These are phyloP conservation scores for Muntiacus muntjak DNA, from an alignment of 2,113 vertebrate genomes.

Conservation along the genomic window DNA sequence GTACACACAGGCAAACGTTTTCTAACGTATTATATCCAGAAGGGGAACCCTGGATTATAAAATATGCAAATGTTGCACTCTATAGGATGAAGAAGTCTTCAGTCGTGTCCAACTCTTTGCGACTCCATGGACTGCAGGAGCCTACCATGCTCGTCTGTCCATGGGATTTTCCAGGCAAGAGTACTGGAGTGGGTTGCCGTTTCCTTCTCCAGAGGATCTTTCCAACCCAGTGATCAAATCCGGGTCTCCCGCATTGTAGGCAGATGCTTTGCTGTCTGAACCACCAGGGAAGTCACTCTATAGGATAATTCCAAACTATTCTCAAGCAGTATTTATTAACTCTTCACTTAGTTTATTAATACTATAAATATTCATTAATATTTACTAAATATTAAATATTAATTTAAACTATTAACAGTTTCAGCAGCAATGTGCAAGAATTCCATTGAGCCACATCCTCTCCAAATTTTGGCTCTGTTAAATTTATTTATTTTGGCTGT, in stretches of 20 bases:
- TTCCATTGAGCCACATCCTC: background rate
- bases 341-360: background rate
- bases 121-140: background rate
- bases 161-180: background rate
- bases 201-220: too few relatives aligned
- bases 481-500: background rate
- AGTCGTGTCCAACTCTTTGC: background rate
- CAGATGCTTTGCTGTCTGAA: background rate
- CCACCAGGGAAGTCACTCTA: background rate
- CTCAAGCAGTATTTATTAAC: background rate
- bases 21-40: background rate
- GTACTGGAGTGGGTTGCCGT: background rate
- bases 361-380: background rate
- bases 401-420: background rate
- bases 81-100: background rate
- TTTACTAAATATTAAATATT: background rate
- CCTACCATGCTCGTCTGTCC: too few relatives aligned
- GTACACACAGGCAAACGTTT: background rate
- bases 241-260: background rate
- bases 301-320: background rate
- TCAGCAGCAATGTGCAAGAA: background rate
- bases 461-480: constrained; percentile 2
- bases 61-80: background rate
- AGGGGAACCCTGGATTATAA: background rate
- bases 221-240: background rate